phyloP scores from a whole-genome alignment of 2,888 invertebrate species.

The Andrena marginata region DNA sequence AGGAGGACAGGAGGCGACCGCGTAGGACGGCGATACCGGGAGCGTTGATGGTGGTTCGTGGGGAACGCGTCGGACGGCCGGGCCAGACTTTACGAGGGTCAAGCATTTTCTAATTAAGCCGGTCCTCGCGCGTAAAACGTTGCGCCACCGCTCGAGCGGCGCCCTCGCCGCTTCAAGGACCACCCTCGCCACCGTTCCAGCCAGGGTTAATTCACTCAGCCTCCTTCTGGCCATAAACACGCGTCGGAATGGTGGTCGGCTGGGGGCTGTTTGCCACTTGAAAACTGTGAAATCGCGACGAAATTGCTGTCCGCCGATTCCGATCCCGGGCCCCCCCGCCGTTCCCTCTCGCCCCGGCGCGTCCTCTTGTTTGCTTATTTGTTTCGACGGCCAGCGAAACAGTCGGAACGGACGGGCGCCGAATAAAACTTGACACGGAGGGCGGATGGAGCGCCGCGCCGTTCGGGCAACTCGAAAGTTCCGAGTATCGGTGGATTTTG shows the following conservation, averaged over 20 bases:
- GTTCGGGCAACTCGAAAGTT: too few species aligned
- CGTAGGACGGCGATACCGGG: conserved; percentile 38
- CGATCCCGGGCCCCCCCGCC: not conserved
- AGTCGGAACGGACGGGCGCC: too few species aligned
- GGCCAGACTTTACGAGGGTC: conserved; percentile 76
- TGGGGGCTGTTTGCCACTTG: conserved; percentile 30
- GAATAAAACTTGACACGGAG: too few species aligned
- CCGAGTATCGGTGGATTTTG: not conserved
- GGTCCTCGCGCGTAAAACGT: conserved; percentile 76
- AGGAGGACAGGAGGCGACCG: conserved; percentile 43
- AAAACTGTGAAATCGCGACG: conserved; percentile 39
- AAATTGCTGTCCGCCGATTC: conserved; percentile 34
- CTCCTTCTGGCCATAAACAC: conserved; percentile 63
- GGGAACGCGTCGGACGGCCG: conserved; percentile 52
- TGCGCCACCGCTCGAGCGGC: conserved; percentile 70
- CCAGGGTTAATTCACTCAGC: conserved; percentile 67
- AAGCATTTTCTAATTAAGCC: conserved; percentile 82
- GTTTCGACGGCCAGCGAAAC: not conserved
- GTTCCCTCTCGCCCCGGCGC: not conserved
- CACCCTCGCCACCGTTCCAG: conserved; percentile 28
- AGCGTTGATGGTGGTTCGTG: conserved; percentile 43
- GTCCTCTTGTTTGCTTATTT: not conserved
- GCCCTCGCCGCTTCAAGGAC: conserved; percentile 62
- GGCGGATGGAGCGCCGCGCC: too few species aligned
- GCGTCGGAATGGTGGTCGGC: conserved; percentile 44